Evolutionary conservation across 2,113 vertebrate species (phyloP).

Genomic region (Synodontis membranacea): DNA sequence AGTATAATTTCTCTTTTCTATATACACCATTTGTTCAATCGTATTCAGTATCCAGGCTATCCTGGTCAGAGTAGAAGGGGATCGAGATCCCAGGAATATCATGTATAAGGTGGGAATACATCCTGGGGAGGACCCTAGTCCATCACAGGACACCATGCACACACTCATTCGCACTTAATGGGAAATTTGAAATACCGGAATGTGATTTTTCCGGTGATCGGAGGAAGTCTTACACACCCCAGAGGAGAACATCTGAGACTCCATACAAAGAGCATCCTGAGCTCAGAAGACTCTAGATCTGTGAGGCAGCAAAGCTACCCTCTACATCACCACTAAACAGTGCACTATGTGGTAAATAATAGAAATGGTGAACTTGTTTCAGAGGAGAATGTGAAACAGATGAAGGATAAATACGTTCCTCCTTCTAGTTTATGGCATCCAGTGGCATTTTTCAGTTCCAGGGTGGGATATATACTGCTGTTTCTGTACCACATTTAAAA

Average conservation of each 20-base stretch:
- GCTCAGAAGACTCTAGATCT: not conserved
- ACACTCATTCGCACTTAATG: not conserved
- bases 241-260: not conserved
- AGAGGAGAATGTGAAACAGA: not conserved
- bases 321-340: not conserved
- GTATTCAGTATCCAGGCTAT: not conserved
- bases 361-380: not conserved
- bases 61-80: too few relatives aligned
- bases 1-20: not conserved
- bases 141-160: not conserved
- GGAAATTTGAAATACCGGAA: not conserved
- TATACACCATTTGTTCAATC: not conserved
- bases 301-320: not conserved
- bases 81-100: not conserved
- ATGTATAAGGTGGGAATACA: not conserved
- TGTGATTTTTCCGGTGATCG: not conserved
- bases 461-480: not conserved
- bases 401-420: not conserved
- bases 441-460: slow-evolving; percentile 12
- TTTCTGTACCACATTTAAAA: slow-evolving; percentile 24
- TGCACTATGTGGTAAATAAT: not conserved
- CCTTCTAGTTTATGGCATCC: not conserved
- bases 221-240: not conserved
- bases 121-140: not conserved
- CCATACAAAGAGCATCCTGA: not conserved